These are phyloP conservation scores for Pholis gunnellus DNA, from an alignment of 2,113 vertebrate genomes.

Conservation along the genomic window DNA sequence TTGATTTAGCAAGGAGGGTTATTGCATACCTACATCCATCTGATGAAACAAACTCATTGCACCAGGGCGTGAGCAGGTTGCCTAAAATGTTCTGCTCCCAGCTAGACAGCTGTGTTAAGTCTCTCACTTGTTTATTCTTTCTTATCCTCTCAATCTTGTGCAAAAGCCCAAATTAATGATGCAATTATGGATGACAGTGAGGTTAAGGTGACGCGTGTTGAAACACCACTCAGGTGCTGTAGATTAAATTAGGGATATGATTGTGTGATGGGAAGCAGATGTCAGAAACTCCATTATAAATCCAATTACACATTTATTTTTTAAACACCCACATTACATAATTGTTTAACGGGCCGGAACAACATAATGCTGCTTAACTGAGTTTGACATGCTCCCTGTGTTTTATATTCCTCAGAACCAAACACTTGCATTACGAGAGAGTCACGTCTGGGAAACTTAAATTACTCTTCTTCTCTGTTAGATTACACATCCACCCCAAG, in stretches of 20 bases:
- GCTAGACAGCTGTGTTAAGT: slow-evolving; percentile 13
- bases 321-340: slow-evolving; percentile 29
- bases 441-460: slow-evolving; percentile 40
- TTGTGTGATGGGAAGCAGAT: slow-evolving; percentile 25
- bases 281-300: slow-evolving; percentile 14
- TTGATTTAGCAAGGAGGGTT: slow-evolving; percentile 12
- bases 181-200: slow-evolving; percentile 27
- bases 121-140: slow-evolving; percentile 4
- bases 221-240: background rate
- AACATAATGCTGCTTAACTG: slow-evolving; percentile 12
- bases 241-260: slow-evolving; percentile 8
- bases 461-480: background rate
- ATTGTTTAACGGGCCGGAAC: slow-evolving; percentile 25
- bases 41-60: slow-evolving; percentile 58
- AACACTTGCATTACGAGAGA: slow-evolving; percentile 19
- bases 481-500: slow-evolving; percentile 41
- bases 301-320: slow-evolving; percentile 17
- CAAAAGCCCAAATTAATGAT: slow-evolving; percentile 44
- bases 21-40: slow-evolving; percentile 2
- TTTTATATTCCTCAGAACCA: slow-evolving; percentile 28
- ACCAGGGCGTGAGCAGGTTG: slow-evolving; percentile 20
- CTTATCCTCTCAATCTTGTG: slow-evolving; percentile 3
- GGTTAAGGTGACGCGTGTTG: slow-evolving; percentile 18
- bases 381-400: slow-evolving; percentile 23
- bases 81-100: slow-evolving; percentile 37